Percentiles rank a stretch among this genome's conserved stretches.
These are phyloP conservation scores for Mythimna impura DNA, from an alignment of 2,888 invertebrate species.

Conservation along the genomic window DNA sequence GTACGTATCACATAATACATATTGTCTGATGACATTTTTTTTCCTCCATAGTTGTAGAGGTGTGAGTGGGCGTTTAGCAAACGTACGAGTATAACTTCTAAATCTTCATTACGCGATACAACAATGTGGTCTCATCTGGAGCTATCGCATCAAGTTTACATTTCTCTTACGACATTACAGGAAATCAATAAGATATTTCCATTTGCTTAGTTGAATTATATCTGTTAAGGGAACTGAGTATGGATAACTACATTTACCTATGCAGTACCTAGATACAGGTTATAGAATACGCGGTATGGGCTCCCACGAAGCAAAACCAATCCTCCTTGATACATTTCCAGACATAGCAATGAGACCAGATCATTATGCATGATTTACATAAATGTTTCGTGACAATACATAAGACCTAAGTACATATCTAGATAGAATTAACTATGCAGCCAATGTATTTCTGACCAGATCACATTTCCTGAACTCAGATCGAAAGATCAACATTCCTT, in stretches of 20 bases:
- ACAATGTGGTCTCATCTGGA: neutral
- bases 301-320: slow-evolving; percentile 61
- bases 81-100: neutral
- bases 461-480: slow-evolving; percentile 43
- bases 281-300: neutral
- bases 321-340: slow-evolving; percentile 76
- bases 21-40: neutral
- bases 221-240: neutral
- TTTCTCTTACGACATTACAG: slow-evolving; percentile 6
- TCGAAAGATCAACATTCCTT: slow-evolving; percentile 16
- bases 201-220: neutral
- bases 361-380: slow-evolving; percentile 53
- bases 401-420: slow-evolving; percentile 12
- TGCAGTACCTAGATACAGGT: neutral
- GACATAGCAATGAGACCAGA: slow-evolving; percentile 40
- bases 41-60: neutral
- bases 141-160: neutral
- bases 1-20: neutral
- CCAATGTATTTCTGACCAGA: slow-evolving; percentile 15
- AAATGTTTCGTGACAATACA: slow-evolving; percentile 46
- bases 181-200: neutral
- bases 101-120: neutral
- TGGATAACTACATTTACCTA: neutral
- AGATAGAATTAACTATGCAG: slow-evolving; percentile 13
- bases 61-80: neutral